These are phyloP conservation scores for Drosophila orosa DNA, from an alignment of 1,140 invertebrate genomes.

Conservation along the genomic window DNA sequence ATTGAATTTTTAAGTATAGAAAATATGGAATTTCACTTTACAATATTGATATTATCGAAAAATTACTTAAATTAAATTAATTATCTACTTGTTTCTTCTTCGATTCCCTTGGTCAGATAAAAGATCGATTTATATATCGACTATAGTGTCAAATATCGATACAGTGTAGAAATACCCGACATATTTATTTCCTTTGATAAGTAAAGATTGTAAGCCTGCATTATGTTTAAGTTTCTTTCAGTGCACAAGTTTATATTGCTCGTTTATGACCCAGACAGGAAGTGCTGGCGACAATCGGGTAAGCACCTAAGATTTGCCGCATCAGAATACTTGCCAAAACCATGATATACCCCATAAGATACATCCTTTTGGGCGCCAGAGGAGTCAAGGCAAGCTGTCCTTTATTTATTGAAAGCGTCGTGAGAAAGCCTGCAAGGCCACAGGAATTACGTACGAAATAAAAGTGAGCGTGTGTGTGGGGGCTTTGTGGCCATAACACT, in stretches of 20 bases:
- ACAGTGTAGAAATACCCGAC: too few species aligned
- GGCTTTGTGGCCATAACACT: slow-evolving; percentile 49
- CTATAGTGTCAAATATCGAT: too few species aligned
- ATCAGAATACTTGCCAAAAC: slow-evolving; percentile 61
- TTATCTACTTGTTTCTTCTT: too few species aligned
- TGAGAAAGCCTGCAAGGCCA: slow-evolving; percentile 29
- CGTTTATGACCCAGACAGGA: slow-evolving; percentile 67
- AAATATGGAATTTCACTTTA: too few species aligned
- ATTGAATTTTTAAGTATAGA: too few species aligned
- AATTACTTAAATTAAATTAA: too few species aligned
- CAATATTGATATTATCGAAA: too few species aligned
- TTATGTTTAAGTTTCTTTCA: not conserved
- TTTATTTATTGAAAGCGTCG: slow-evolving; percentile 4
- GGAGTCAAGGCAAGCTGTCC: slow-evolving; percentile 43
- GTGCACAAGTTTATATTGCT: slow-evolving; percentile 15
- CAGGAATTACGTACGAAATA: slow-evolving; percentile 2
- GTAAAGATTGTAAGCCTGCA: too few species aligned
- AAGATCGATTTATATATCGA: too few species aligned
- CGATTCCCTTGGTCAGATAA: too few species aligned
- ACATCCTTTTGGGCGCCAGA: slow-evolving; percentile 17
- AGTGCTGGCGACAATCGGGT: slow-evolving; percentile 51
- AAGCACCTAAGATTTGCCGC: slow-evolving; percentile 42
- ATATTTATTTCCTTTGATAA: too few species aligned
- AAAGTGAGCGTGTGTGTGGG: slow-evolving; percentile 24
- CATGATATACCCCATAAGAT: slow-evolving; percentile 7